phyloP scores from a whole-genome alignment of 2,797 vertebrate genomes.

The Rhadinocentrus ornatus region DNA sequence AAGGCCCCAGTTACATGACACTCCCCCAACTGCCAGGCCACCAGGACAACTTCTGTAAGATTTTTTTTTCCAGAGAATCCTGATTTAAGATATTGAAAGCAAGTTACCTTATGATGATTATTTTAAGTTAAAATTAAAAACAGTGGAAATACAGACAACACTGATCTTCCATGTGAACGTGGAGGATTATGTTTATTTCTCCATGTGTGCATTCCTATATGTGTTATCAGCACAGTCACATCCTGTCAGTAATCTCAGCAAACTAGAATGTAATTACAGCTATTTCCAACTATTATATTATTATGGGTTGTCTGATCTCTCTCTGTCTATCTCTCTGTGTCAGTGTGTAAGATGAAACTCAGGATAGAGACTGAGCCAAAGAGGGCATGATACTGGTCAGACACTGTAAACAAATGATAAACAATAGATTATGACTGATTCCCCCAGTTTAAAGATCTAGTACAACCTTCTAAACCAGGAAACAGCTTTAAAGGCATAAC shows the following conservation, averaged over 20 bases:
- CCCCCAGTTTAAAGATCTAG: neutral
- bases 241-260: conserved; percentile 58
- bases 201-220: conserved; percentile 55
- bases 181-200: neutral
- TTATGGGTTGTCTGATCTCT: conserved; percentile 57
- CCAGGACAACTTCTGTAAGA: neutral
- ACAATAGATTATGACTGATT: conserved; percentile 27
- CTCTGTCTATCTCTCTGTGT: conserved; percentile 20
- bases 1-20: neutral
- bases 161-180: neutral
- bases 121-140: conserved; percentile 5
- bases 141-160: neutral
- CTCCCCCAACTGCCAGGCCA: neutral
- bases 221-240: conserved; percentile 60
- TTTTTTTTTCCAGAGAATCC: too few species aligned
- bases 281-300: conserved; percentile 72
- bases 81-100: neutral
- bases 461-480: neutral
- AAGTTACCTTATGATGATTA: neutral
- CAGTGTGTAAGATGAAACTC: conserved; percentile 46
- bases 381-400: conserved; percentile 23
- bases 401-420: conserved; percentile 42
- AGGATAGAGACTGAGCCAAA: conserved; percentile 13
- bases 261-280: conserved; percentile 61
- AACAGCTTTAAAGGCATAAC: neutral